Percentiles rank a stretch among this genome's conserved stretches.
These are phyloP conservation scores for Amazona finschi DNA, from an alignment of 2,797 vertebrate species.

Conservation along the genomic window DNA sequence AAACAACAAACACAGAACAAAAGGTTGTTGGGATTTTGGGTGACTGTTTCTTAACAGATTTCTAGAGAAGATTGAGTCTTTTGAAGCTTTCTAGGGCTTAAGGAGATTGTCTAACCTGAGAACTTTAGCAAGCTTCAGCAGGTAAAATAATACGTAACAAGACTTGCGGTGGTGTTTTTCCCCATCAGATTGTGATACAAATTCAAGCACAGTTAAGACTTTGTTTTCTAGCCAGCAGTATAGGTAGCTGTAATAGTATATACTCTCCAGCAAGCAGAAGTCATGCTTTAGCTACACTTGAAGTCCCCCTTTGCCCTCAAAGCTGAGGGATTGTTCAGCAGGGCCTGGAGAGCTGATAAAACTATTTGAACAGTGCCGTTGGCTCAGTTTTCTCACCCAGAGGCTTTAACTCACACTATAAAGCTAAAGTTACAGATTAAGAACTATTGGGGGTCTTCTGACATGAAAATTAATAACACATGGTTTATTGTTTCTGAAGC, in stretches of 20 bases:
- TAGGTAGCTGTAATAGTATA: background rate
- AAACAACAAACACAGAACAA: background rate
- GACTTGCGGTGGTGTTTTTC: background rate
- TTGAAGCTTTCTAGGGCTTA: background rate
- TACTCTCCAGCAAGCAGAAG: background rate
- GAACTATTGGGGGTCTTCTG: slow-evolving; percentile 46
- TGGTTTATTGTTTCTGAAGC: background rate
- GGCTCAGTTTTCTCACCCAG: slow-evolving; percentile 21
- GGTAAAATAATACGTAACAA: background rate
- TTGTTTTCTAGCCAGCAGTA: background rate
- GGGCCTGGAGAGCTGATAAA: background rate
- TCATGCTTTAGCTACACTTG: background rate
- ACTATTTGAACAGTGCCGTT: background rate
- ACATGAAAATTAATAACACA: slow-evolving; percentile 43
- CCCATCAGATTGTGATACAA: background rate
- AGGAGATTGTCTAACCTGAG: background rate
- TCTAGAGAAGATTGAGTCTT: background rate
- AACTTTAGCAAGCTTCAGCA: background rate
- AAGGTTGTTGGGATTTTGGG: background rate
- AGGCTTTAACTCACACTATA: slow-evolving; percentile 1
- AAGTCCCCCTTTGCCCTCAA: background rate
- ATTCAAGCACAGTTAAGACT: background rate
- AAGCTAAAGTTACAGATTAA: slow-evolving; percentile 35
- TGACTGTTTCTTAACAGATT: background rate
- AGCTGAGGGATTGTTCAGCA: background rate